phyloP scores from a whole-genome alignment of 2,113 vertebrate genomes.

The Plecturocebus donacophilus region DNA sequence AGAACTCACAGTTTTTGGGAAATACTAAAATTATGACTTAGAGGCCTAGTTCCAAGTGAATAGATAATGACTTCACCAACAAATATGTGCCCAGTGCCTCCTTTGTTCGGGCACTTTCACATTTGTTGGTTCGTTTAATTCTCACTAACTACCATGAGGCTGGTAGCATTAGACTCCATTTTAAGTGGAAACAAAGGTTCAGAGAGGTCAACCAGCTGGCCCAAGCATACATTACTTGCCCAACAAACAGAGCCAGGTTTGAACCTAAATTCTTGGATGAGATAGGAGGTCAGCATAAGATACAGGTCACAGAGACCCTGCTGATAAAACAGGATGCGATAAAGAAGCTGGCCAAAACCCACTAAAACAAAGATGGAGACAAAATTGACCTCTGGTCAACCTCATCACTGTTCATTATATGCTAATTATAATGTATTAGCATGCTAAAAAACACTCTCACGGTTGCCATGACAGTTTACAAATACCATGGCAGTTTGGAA shows the following conservation, averaged over 20 bases:
- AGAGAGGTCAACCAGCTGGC: not conserved
- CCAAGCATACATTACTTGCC: not conserved
- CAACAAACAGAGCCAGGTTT: not conserved
- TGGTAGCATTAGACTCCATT: not conserved
- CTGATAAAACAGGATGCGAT: too few species aligned
- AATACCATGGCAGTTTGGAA: too few species aligned
- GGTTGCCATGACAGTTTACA: too few species aligned
- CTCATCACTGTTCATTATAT: too few species aligned
- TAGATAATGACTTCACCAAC: not conserved
- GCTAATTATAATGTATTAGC: too few species aligned
- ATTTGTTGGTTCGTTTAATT: not conserved
- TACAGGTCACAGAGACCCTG: too few species aligned
- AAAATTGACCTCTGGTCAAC: too few species aligned
- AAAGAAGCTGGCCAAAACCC: too few species aligned
- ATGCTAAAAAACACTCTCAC: too few species aligned
- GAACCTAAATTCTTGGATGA: not conserved
- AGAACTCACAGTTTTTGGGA: not conserved
- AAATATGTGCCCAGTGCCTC: not conserved
- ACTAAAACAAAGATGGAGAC: too few species aligned
- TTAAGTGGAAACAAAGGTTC: slow-evolving; percentile 27
- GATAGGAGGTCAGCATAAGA: too few species aligned
- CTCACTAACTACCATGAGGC: not conserved
- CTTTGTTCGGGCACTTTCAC: not conserved
- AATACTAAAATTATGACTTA: not conserved
- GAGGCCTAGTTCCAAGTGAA: not conserved